A percentile compares a stretch with the other conserved stretches of the same genome.
Evolutionary conservation across 2,797 vertebrate species (phyloP).

Genomic region (Sebastes alutus): DNA sequence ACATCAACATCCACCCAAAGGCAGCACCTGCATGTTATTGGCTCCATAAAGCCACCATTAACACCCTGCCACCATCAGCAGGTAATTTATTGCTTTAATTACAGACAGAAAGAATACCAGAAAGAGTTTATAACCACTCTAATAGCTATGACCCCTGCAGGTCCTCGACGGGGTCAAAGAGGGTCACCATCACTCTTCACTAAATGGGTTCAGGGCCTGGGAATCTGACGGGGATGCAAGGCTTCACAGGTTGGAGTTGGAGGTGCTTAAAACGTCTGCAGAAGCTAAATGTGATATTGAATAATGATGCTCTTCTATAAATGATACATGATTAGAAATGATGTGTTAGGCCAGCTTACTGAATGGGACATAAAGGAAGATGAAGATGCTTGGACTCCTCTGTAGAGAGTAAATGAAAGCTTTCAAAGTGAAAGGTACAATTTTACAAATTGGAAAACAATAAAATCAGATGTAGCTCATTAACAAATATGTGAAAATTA

Average conservation of each 20-base stretch:
- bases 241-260: not conserved
- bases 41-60: conserved; percentile 70
- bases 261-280: not conserved
- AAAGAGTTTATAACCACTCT: conserved; percentile 64
- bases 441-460: not conserved
- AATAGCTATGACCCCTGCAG: conserved; percentile 67
- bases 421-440: not conserved
- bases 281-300: not conserved
- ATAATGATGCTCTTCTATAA: not conserved
- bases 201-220: conserved; percentile 49
- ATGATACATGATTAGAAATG: not conserved
- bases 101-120: conserved; percentile 72
- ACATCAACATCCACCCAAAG: conserved; percentile 18
- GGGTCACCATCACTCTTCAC: conserved; percentile 68
- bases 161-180: conserved; percentile 57
- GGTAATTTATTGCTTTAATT: conserved; percentile 83
- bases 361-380: fast-evolving
- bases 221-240: conserved; percentile 24
- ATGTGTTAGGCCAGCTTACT: not conserved
- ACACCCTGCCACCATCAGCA: conserved; percentile 68
- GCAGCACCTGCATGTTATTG: conserved; percentile 68
- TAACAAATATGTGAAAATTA: not conserved
- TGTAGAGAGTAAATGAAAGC: not conserved
- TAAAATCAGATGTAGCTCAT: not conserved
- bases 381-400: not conserved